Evolutionary conservation across 2,888 invertebrate genomes (phyloP).

Genomic region (Drosophila borborema): DNA sequence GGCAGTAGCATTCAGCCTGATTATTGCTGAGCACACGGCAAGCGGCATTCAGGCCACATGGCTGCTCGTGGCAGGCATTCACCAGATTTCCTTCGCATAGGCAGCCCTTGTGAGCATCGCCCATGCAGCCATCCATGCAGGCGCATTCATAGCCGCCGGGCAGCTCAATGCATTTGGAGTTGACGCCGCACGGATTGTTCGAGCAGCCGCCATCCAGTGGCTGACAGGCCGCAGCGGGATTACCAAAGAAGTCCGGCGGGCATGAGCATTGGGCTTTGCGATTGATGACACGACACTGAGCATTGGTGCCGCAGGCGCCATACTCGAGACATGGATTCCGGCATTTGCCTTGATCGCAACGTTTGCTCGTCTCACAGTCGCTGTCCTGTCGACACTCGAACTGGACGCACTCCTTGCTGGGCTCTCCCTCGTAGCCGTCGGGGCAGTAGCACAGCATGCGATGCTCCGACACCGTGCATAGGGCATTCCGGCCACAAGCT

Average conservation of each 20-base stretch:
- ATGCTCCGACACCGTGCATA: constrained; percentile 92
- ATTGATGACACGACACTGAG: constrained; percentile 92
- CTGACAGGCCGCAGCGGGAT: constrained; percentile 89
- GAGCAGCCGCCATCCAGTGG: constrained; percentile 90
- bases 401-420: constrained; percentile 90
- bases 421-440: constrained; percentile 93
- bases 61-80: constrained; percentile 91
- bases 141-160: constrained; percentile 92
- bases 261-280: constrained; percentile 92
- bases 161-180: constrained; percentile 92
- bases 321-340: constrained; percentile 92
- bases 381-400: constrained; percentile 91
- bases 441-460: constrained; percentile 94
- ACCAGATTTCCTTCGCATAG: constrained; percentile 89
- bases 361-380: constrained; percentile 92
- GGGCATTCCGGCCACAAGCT: constrained; percentile 92
- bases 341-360: constrained; percentile 91
- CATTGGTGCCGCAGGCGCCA: constrained; percentile 92
- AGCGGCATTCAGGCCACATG: constrained; percentile 93
- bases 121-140: constrained; percentile 92
- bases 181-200: constrained; percentile 93
- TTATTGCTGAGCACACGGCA: constrained; percentile 90
- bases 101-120: constrained; percentile 93
- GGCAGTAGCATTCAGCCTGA: constrained; percentile 93
- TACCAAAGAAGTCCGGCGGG: constrained; percentile 90